These are phyloP conservation scores for Corythornis cristatus DNA, from an alignment of 2,113 vertebrate species.

Conservation along the genomic window DNA sequence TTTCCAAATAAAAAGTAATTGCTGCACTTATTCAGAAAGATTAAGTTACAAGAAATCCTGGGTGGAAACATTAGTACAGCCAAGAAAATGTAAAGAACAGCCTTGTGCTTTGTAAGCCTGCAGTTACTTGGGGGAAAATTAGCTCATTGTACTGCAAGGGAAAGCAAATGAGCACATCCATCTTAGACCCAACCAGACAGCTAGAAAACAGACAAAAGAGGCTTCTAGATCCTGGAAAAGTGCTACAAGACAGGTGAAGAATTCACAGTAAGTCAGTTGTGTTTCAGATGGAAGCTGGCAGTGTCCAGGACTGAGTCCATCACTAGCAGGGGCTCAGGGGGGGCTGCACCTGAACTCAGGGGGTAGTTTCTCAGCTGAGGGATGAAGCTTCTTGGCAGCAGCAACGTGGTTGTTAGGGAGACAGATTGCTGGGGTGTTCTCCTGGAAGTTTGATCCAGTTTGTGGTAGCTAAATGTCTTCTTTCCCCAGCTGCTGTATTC, in stretches of 20 bases:
- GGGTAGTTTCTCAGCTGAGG: not conserved
- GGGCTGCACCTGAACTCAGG: not conserved
- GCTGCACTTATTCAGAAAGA: not conserved
- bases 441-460: not conserved
- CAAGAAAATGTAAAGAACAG: not conserved
- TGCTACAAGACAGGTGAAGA: not conserved
- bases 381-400: not conserved
- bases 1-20: slow-evolving; percentile 15
- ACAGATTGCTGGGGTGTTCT: not conserved
- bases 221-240: not conserved
- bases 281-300: not conserved
- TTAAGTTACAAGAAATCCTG: not conserved
- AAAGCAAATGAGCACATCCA: not conserved
- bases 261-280: not conserved
- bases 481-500: not conserved
- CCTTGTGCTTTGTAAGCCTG: not conserved
- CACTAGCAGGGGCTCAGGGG: not conserved
- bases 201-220: not conserved
- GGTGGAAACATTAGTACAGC: not conserved
- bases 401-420: not conserved
- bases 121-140: not conserved
- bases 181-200: not conserved
- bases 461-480: not conserved
- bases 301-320: not conserved
- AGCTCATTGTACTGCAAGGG: not conserved